Evolutionary conservation across 2,113 vertebrate genomes (phyloP).

Genomic region (Leuciscus idus): DNA sequence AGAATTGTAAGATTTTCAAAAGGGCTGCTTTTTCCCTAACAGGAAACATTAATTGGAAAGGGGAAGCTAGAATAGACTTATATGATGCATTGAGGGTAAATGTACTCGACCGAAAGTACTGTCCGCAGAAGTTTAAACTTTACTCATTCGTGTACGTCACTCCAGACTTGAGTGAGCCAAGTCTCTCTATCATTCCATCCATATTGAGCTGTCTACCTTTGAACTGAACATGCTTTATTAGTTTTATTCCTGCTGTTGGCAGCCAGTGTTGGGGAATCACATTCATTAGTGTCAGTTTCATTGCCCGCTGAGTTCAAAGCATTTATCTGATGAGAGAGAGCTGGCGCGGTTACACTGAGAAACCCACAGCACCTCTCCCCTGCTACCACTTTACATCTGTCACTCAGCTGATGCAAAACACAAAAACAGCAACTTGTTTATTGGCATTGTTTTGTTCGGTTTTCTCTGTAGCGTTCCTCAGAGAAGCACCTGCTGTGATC

Average conservation of each 20-base stretch:
- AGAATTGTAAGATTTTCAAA: slow-evolving; percentile 9
- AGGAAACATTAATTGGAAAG: slow-evolving; percentile 21
- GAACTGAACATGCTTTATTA: slow-evolving; percentile 47
- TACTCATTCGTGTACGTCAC: not conserved
- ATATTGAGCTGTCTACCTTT: slow-evolving; percentile 49
- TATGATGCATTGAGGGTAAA: not conserved
- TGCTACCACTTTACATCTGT: slow-evolving; percentile 62
- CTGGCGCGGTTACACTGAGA: slow-evolving; percentile 61
- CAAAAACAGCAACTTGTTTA: slow-evolving; percentile 61
- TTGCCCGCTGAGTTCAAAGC: slow-evolving; percentile 67
- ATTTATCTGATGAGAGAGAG: slow-evolving; percentile 60
- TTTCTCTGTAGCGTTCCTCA: slow-evolving; percentile 50
- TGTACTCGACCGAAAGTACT: not conserved
- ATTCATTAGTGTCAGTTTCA: slow-evolving; percentile 75
- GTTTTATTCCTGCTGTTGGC: slow-evolving; percentile 62
- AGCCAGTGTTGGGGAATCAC: slow-evolving; percentile 63
- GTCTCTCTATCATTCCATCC: slow-evolving; percentile 46
- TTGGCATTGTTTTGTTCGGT: slow-evolving; percentile 59
- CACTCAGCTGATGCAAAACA: slow-evolving; percentile 61
- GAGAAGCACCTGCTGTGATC: slow-evolving; percentile 55
- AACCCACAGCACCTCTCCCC: slow-evolving; percentile 61
- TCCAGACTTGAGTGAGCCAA: slow-evolving; percentile 41
- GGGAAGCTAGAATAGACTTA: not conserved
- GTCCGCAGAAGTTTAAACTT: slow-evolving; percentile 32
- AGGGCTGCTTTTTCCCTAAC: not conserved